phyloP scores from a whole-genome alignment of 2,113 vertebrate genomes.

The Ranitomeya variabilis region DNA sequence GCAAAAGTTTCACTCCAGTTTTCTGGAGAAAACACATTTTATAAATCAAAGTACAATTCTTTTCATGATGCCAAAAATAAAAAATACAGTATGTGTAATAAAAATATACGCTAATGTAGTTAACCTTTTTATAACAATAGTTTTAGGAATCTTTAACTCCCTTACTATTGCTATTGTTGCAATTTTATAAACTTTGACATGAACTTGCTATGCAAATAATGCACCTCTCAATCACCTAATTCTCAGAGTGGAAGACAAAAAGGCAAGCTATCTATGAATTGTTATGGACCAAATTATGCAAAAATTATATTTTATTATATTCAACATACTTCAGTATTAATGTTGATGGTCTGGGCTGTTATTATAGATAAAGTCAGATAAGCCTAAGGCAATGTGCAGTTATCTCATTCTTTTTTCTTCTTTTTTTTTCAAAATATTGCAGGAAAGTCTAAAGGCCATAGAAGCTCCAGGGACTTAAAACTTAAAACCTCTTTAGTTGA shows the following conservation, averaged over 20 bases:
- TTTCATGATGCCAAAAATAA: too few species aligned
- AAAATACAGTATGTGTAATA: too few species aligned
- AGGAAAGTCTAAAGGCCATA: neutral
- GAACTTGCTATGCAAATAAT: constrained; percentile 2
- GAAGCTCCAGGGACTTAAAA: neutral
- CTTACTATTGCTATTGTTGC: neutral
- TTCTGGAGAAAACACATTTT: too few species aligned
- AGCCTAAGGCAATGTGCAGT: neutral
- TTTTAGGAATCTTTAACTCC: constrained; percentile 7
- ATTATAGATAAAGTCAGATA: constrained; percentile 30
- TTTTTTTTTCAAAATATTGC: neutral
- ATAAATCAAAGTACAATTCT: too few species aligned
- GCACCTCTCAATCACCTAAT: constrained; percentile 4
- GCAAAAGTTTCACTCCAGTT: too few species aligned
- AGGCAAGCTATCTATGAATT: constrained; percentile 25
- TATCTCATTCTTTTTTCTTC: accelerated
- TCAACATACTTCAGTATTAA: constrained; percentile 32
- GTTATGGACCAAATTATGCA: constrained; percentile 45
- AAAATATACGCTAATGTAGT: too few species aligned
- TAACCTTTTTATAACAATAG: neutral
- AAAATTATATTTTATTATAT: constrained; percentile 26
- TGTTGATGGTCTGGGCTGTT: neutral
- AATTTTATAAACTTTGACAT: neutral
- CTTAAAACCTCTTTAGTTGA: neutral
- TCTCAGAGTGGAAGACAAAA: neutral